Percentiles rank a stretch among this genome's conserved stretches.
phyloP scores from a whole-genome alignment of 2,113 vertebrate genomes.

The Erythrolamprus reginae region DNA sequence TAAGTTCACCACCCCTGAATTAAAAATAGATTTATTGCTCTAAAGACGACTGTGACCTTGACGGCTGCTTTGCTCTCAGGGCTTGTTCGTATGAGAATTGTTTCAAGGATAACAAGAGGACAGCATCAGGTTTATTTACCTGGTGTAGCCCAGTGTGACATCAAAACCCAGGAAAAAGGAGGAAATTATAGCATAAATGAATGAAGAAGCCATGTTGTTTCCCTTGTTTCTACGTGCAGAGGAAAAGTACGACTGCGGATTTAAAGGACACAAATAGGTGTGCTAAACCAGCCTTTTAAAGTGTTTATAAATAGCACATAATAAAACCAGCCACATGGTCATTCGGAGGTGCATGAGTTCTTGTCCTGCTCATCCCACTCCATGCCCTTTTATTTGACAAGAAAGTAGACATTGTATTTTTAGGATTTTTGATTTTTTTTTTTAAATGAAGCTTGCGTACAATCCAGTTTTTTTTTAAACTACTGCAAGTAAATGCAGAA shows the following conservation, averaged over 20 bases:
- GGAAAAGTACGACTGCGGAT: not conserved
- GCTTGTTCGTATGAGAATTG: slow-evolving; percentile 1
- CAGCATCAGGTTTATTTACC: slow-evolving; percentile 2
- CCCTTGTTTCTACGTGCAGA: not conserved
- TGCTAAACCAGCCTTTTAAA: not conserved
- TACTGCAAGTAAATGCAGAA: not conserved
- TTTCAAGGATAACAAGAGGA: slow-evolving; percentile 7
- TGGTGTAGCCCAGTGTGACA: not conserved
- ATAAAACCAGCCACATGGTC: not conserved
- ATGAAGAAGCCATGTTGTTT: not conserved
- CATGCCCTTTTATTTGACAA: not conserved
- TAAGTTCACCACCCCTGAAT: slow-evolving; percentile 8
- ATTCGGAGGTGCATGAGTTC: not conserved
- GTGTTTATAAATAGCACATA: not conserved
- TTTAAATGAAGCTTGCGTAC: not conserved
- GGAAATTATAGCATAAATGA: not conserved
- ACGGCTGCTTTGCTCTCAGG: not conserved
- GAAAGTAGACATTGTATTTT: not conserved
- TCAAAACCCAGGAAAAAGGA: not conserved
- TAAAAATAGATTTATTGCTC: slow-evolving; percentile 15
- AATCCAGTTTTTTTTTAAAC: not conserved
- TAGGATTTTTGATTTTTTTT: not conserved
- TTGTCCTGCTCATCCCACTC: not conserved
- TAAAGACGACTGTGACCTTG: slow-evolving; percentile 6
- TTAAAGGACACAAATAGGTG: not conserved